phyloP scores from a whole-genome alignment of 2,113 vertebrate species.

The Euleptes europaea region DNA sequence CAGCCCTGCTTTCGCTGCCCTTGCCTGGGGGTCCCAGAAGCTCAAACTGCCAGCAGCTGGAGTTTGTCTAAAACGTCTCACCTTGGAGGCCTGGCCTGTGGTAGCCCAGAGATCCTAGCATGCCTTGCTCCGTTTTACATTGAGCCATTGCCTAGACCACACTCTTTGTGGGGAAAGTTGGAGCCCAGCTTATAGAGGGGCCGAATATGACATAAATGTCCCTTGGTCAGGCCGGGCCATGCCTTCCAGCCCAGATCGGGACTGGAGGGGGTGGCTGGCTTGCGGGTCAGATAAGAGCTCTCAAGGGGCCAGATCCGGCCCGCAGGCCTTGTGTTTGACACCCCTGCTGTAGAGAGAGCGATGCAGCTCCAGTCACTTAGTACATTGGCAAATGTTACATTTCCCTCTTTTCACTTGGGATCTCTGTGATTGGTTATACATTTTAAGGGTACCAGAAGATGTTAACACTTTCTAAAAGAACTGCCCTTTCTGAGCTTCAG shows the following conservation, averaged over 20 bases:
- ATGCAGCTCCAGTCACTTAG: slow-evolving; percentile 3
- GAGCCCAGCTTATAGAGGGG: too few species aligned
- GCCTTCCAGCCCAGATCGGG: too few species aligned
- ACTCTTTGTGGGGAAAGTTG: slow-evolving; percentile 10
- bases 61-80: slow-evolving; percentile 42
- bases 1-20: slow-evolving; percentile 9
- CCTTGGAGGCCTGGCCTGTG: slow-evolving; percentile 19
- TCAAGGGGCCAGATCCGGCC: too few species aligned
- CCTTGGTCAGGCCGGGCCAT: too few species aligned
- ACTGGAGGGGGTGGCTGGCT: too few species aligned
- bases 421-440: slow-evolving; percentile 14
- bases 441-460: slow-evolving; percentile 16
- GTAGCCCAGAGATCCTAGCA: slow-evolving; percentile 43
- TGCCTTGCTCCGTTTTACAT: slow-evolving; percentile 47
- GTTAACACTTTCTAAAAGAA: neutral
- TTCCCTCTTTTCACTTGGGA: neutral
- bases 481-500: neutral
- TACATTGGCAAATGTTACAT: neutral
- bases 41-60: slow-evolving; percentile 60
- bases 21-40: slow-evolving; percentile 52
- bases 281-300: too few species aligned
- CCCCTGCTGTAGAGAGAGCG: slow-evolving; percentile 23
- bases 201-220: too few species aligned
- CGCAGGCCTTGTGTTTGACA: too few species aligned
- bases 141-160: slow-evolving; percentile 37